Percentiles rank a stretch among this genome's conserved stretches.
Evolutionary conservation across 2,797 vertebrate genomes (phyloP).

Genomic region (Hyperoplus lanceolatus): DNA sequence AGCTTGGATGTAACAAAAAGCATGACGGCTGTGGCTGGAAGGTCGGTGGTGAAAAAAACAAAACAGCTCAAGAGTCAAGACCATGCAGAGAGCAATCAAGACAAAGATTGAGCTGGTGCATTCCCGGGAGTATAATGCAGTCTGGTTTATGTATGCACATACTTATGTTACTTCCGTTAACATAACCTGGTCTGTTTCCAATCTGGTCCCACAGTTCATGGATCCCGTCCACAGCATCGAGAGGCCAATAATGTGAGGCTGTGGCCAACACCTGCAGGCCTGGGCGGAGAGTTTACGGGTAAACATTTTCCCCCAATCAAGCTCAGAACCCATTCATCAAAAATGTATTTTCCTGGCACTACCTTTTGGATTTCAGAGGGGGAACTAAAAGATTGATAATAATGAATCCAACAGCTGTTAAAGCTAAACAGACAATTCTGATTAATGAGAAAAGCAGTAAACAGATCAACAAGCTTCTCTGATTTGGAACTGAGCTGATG

Average conservation of each 20-base stretch:
- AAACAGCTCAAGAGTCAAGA: conserved; percentile 61
- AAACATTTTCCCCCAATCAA: conserved; percentile 58
- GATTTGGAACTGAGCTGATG: conserved; percentile 15
- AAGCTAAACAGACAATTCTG: conserved; percentile 26
- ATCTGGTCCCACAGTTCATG: conserved; percentile 89
- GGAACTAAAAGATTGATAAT: conserved; percentile 47
- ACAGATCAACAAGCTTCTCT: conserved; percentile 33
- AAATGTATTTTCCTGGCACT: conserved; percentile 33
- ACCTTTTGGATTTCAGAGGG: conserved; percentile 17
- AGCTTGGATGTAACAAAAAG: conserved; percentile 55
- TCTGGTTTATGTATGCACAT: conserved; percentile 67
- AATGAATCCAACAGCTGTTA: conserved; percentile 48
- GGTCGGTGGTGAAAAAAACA: conserved; percentile 46
- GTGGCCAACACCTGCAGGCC: conserved; percentile 92
- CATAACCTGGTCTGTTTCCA: conserved; percentile 89
- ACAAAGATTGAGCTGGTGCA: conserved; percentile 42
- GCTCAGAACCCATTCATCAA: conserved; percentile 35
- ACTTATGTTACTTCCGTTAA: conserved; percentile 84
- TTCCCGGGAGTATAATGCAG: conserved; percentile 25
- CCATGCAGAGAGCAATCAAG: conserved; percentile 58
- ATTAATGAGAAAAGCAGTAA: conserved; percentile 26
- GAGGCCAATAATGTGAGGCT: conserved; percentile 96
- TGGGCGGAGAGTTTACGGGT: conserved; percentile 76
- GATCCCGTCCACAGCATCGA: conserved; percentile 93
- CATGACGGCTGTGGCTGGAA: conserved; percentile 35